These are phyloP conservation scores for Saiga tatarica DNA, from an alignment of 2,113 vertebrate species.

Conservation along the genomic window DNA sequence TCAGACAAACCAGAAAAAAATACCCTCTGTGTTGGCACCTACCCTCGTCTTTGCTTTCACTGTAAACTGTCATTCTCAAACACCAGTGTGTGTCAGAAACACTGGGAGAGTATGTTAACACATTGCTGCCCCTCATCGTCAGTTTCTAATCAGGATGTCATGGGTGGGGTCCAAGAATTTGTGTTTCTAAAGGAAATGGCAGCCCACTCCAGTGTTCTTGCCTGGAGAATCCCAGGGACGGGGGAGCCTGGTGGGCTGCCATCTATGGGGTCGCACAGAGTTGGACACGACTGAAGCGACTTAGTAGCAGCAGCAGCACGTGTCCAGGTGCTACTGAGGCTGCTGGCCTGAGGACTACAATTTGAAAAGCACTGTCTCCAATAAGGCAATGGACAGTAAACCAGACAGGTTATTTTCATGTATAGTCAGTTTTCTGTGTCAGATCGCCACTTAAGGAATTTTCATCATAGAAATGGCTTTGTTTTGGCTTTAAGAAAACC, in stretches of 20 bases:
- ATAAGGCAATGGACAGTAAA: neutral
- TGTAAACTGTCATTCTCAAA: neutral
- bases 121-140: neutral
- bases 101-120: neutral
- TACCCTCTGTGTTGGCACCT: neutral
- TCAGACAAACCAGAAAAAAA: neutral
- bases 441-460: neutral
- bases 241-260: too few relatives aligned
- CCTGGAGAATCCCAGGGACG: too few relatives aligned
- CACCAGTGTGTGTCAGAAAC: neutral
- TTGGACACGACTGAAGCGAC: too few relatives aligned
- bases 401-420: neutral
- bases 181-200: neutral
- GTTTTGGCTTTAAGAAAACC: neutral
- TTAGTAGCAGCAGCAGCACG: too few relatives aligned
- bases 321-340: neutral
- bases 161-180: neutral
- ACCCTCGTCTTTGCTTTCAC: neutral
- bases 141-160: neutral
- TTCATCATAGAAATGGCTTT: neutral
- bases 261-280: too few relatives aligned
- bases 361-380: neutral
- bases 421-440: neutral
- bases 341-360: neutral
- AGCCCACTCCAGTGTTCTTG: too few relatives aligned